Evolutionary conservation across 2,113 vertebrate species (phyloP).

Genomic region (Probosciger aterrimus): DNA sequence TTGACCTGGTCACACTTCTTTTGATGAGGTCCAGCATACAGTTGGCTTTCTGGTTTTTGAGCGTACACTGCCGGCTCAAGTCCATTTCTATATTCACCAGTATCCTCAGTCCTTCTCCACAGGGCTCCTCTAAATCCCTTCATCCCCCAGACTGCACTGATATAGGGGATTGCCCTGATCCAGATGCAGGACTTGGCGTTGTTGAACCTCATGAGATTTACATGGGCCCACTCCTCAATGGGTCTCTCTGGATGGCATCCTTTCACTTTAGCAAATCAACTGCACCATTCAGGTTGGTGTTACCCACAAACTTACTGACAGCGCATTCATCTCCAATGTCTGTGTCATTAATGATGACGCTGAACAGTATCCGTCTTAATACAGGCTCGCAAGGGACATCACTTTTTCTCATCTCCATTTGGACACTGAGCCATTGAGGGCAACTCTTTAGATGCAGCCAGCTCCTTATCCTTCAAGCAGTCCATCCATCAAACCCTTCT

Average conservation of each 20-base stretch:
- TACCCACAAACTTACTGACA: background rate
- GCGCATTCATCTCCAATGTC: background rate
- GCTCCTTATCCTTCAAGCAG: background rate
- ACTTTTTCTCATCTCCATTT: background rate
- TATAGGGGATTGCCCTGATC: accelerated
- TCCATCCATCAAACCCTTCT: background rate
- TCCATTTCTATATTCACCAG: background rate
- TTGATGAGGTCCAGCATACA: background rate
- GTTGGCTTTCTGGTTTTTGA: background rate
- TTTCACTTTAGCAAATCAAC: background rate
- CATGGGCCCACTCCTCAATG: background rate
- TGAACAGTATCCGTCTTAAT: background rate
- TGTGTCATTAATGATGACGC: background rate
- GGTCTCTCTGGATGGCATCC: background rate
- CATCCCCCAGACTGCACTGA: background rate
- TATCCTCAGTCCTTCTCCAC: background rate
- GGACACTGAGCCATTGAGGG: background rate
- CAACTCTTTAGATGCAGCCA: background rate
- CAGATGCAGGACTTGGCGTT: background rate
- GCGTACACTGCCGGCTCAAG: accelerated
- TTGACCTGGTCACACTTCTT: accelerated
- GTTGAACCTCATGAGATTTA: background rate
- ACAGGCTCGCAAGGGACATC: background rate
- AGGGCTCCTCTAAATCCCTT: background rate
- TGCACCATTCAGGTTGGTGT: background rate